Evolutionary conservation across 2,113 vertebrate genomes (phyloP), one percentile per base, ranked within the genome.

Genomic region (Ctenodactylus gundi): DNA sequence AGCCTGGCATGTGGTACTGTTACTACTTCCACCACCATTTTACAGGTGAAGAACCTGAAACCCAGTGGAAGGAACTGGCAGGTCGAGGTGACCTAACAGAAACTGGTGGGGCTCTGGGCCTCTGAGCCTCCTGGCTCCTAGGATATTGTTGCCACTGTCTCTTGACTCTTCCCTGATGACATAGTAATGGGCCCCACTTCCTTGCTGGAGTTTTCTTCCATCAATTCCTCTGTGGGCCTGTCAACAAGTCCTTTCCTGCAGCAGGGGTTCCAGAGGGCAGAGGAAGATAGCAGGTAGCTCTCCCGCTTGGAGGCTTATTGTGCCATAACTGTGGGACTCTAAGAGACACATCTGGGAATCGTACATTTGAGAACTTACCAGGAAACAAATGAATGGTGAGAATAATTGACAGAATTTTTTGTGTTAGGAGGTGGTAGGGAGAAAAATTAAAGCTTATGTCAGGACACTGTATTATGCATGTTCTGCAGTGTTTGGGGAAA

Each of bases 371-470:
- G 55, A 17, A 27, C 41, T 77, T 46, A 80, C 55, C 39, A 72
- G 90, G 75, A 75, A 85, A 21, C 36, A 73, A 27, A 34, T 27
- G 21, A 58, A 36, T 93, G 72, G 39, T 39, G 23, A 60, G 46
- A 92, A 57, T 18, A 85, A 17, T 72, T 93, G 77, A 41, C 14
- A 81, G 58, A 72, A 20, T 86, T 34, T 81, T 60, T 68, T 85
- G 57, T 36, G 29, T 2, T 11, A 14, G 31, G 57, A 49, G 36
- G 5, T 62, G 5, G 44, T 10, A 36, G 21, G 36, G 20, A 13
- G n/a, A 6, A 62, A 64, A 49, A 27, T 29, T 44, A 55, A 58
- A 81, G 25, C 49, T 90, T 85, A 1, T 44, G 1, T 55, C 27
- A 70, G 36, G 58, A 53, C 31, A 34, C 87, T 72, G 20, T 39